Conservation (phyloP, 2,888 invertebrate species). For the Elmis aenea region DNA sequence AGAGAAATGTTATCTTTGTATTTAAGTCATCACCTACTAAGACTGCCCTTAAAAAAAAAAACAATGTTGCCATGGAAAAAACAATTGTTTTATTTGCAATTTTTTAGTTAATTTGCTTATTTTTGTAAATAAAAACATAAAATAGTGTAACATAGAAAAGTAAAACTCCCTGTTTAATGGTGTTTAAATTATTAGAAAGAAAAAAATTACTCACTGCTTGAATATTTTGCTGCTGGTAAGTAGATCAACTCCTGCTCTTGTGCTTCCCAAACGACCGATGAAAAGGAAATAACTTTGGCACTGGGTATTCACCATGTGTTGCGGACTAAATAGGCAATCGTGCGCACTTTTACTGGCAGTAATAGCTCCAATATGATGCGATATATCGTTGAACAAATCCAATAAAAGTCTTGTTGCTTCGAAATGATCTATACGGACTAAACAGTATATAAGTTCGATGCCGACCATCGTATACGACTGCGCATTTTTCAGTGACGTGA, state of each 20-base stretch:
- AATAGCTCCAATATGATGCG: conserved; percentile 67
- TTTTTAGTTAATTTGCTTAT: too few relatives aligned
- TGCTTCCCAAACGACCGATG: conserved; percentile 79
- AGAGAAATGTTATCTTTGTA: too few relatives aligned
- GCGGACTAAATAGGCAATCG: conserved; percentile 83
- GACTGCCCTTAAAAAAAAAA: too few relatives aligned
- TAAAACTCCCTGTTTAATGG: too few relatives aligned
- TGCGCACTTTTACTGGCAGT: conserved; percentile 71
- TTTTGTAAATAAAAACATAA: too few relatives aligned
- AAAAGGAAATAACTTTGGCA: conserved; percentile 94
- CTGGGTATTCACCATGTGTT: conserved; percentile 81
- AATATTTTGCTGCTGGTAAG: conserved; percentile 72
- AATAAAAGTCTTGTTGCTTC: conserved; percentile 68
- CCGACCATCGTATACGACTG: conserved; percentile 63
- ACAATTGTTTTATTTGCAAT: too few relatives aligned
- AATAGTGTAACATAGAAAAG: too few relatives aligned
- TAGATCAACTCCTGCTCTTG: conserved; percentile 61
- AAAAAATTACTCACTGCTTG: too few relatives aligned
- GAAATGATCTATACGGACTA: conserved; percentile 54
- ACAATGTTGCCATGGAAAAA: too few relatives aligned
- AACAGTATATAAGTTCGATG: conserved; percentile 69
- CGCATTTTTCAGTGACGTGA: conserved; percentile 55
- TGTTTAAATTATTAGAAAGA: too few relatives aligned
- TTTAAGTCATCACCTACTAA: too few relatives aligned
- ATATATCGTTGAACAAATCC: conserved; percentile 77